Conservation (phyloP, 1,140 invertebrate genomes). For the Hesperophylax magnus region DNA sequence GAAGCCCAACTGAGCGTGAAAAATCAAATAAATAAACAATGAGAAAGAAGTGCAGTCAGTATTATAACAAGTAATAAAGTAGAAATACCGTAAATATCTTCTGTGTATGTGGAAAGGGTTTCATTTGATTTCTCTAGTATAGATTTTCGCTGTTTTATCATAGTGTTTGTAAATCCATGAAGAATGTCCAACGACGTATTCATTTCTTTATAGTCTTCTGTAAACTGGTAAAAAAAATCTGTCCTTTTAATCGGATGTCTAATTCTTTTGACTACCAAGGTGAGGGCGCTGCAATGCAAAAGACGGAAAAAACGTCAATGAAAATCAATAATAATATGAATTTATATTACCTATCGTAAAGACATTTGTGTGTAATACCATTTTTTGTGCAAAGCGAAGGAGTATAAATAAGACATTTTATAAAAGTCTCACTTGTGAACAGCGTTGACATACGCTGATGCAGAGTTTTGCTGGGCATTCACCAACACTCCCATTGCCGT, state of each 20-base stretch:
- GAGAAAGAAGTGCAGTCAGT: too few relatives aligned
- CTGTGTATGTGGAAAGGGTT: constrained; percentile 47
- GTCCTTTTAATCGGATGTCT: constrained; percentile 62
- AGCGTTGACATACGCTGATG: constrained; percentile 82
- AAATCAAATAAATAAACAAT: too few relatives aligned
- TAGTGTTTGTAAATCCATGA: constrained; percentile 78
- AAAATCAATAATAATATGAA: not conserved
- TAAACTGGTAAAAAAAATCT: constrained; percentile 64
- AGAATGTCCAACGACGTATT: constrained; percentile 74
- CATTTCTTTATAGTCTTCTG: constrained; percentile 65
- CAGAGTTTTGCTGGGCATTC: constrained; percentile 78
- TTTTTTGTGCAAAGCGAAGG: not conserved
- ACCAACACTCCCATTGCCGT: constrained; percentile 88
- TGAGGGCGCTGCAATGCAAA: constrained; percentile 60
- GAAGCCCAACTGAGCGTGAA: too few relatives aligned
- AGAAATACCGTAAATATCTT: constrained; percentile 33
- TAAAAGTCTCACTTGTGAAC: constrained; percentile 73
- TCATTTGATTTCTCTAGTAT: constrained; percentile 61
- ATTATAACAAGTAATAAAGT: too few relatives aligned
- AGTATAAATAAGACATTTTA: not conserved
- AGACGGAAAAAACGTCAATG: too few relatives aligned
- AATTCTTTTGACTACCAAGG: constrained; percentile 63
- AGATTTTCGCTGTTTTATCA: constrained; percentile 66
- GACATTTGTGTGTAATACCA: not conserved
- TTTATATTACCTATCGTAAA: not conserved